These are phyloP conservation scores for Invenusta paracnida DNA, from an alignment of 2,888 invertebrate species.

Conservation along the genomic window DNA sequence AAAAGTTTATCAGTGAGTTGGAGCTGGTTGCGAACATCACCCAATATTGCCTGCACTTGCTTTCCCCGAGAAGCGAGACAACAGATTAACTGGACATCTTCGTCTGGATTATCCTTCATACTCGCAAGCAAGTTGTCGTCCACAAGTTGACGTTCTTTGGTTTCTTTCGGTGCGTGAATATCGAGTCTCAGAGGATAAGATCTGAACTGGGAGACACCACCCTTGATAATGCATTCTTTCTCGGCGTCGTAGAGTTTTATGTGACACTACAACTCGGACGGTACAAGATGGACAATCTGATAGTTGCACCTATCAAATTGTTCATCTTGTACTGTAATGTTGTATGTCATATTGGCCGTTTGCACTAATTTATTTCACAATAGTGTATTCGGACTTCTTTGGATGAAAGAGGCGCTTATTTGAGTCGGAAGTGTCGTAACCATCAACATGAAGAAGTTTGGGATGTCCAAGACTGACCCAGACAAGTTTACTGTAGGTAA, in stretches of 20 bases:
- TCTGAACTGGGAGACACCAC: neutral
- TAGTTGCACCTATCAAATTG: no score
- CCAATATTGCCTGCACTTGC: neutral
- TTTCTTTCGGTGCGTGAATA: neutral
- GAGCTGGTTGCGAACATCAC: neutral
- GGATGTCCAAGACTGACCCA: neutral
- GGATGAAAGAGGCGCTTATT: neutral
- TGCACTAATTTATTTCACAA: neutral
- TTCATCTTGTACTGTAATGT: neutral
- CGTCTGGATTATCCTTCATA: neutral
- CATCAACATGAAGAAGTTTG: neutral
- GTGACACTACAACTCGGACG: neutral
- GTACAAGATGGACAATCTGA: neutral
- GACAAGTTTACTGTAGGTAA: neutral
- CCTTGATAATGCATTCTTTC: neutral
- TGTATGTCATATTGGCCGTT: neutral
- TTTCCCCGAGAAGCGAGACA: neutral
- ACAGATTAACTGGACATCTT: neutral
- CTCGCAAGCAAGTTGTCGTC: neutral
- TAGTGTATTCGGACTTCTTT: neutral
- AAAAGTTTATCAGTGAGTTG: neutral
- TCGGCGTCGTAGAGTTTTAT: neutral
- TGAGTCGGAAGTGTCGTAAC: neutral
- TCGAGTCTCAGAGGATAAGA: neutral
- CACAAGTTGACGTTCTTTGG: neutral